phyloP scores from a whole-genome alignment of 2,888 invertebrate species.

The Meliscaeva auricollis region DNA sequence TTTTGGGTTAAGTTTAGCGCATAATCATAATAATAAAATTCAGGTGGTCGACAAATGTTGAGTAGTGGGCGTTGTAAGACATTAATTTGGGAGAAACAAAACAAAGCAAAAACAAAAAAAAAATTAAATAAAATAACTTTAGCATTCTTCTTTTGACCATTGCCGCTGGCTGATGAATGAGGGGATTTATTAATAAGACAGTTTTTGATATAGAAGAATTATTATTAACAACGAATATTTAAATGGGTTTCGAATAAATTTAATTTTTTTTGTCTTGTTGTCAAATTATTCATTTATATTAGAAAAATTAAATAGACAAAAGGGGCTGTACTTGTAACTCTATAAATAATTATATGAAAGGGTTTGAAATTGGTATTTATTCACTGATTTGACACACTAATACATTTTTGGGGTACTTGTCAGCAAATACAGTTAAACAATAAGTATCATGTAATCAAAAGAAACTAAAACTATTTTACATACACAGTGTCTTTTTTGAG shows the following conservation, averaged over 20 bases:
- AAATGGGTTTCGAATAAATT: conserved; percentile 9
- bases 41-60: conserved; percentile 54
- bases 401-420: too few relatives aligned
- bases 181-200: conserved; percentile 34
- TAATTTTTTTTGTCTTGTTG: neutral
- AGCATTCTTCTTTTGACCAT: conserved; percentile 44
- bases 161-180: conserved; percentile 54
- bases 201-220: conserved; percentile 30
- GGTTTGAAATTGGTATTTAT: neutral
- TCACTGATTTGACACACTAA: too few relatives aligned
- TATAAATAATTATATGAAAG: neutral
- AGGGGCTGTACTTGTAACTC: neutral
- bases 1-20: conserved; percentile 41
- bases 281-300: conserved; percentile 7
- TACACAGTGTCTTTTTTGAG: too few relatives aligned
- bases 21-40: conserved; percentile 51
- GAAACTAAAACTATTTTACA: too few relatives aligned
- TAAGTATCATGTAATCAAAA: too few relatives aligned
- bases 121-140: too few relatives aligned
- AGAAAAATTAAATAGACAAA: neutral
- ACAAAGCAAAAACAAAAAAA: neutral
- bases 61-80: conserved; percentile 53
- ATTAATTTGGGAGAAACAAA: conserved; percentile 44
- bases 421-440: too few relatives aligned
- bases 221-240: conserved; percentile 1